phyloP scores from a whole-genome alignment of 92 coral and sea anemone genomes.

The Zoanthus sansibaricus region DNA sequence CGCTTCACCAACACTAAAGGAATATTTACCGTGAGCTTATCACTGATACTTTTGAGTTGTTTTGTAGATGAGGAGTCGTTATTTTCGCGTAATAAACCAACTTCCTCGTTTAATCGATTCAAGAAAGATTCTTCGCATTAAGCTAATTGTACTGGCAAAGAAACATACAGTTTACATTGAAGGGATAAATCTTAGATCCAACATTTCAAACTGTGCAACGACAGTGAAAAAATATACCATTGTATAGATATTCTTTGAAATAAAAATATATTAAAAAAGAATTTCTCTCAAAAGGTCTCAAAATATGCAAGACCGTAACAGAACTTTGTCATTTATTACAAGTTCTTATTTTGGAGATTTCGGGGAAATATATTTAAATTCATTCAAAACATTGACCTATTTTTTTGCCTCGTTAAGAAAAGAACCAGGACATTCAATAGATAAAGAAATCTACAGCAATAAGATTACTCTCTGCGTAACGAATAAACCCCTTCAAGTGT shows the following conservation, averaged over 20 bases:
- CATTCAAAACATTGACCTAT: background rate
- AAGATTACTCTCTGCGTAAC: constrained; percentile 29
- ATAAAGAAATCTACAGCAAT: background rate
- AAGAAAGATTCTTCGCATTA: background rate
- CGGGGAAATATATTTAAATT: background rate
- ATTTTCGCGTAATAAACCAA: background rate
- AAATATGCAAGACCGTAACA: background rate
- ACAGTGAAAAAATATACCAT: background rate
- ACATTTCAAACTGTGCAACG: background rate
- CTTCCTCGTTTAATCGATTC: background rate
- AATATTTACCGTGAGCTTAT: background rate
- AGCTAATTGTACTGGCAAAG: background rate
- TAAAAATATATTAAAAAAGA: background rate
- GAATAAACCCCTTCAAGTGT: constrained; percentile 56
- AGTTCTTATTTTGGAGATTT: background rate
- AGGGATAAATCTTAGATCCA: background rate
- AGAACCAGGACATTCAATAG: constrained; percentile 1
- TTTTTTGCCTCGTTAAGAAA: constrained; percentile 4
- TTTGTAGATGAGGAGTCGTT: constrained; percentile 5
- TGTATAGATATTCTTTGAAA: background rate
- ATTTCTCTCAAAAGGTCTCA: background rate
- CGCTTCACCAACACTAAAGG: background rate
- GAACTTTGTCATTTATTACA: constrained; percentile 17
- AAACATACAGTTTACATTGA: background rate
- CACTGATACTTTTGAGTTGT: background rate